phyloP scores from a whole-genome alignment of 2,888 invertebrate species.

The Andricus curvator region DNA sequence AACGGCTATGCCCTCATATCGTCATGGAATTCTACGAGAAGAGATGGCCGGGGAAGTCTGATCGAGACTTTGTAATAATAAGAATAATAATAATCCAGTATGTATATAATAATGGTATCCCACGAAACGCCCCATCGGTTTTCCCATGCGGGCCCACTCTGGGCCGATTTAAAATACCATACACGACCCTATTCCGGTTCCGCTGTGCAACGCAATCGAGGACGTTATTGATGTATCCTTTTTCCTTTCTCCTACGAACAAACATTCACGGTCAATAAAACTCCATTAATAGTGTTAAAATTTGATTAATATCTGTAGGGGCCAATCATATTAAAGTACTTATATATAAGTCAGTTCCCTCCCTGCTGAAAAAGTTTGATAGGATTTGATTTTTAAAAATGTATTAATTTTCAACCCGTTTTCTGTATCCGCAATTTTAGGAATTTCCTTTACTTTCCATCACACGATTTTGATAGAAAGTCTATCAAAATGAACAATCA shows the following conservation, averaged over 20 bases:
- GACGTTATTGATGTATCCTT: conserved; percentile 41
- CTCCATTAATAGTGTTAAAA: conserved; percentile 24
- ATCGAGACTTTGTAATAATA: conserved; percentile 32
- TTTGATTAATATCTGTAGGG: conserved; percentile 24
- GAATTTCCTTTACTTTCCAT: too few relatives aligned
- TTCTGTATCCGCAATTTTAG: too few relatives aligned
- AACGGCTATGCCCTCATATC: conserved; percentile 59
- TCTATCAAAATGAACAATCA: too few relatives aligned
- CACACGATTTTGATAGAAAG: too few relatives aligned
- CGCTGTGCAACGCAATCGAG: conserved; percentile 36
- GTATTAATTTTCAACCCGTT: too few relatives aligned
- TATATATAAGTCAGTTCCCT: background rate
- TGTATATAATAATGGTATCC: conserved; percentile 20
- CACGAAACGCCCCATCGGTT: conserved; percentile 49
- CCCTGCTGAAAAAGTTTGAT: too few relatives aligned
- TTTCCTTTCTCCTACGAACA: conserved; percentile 40
- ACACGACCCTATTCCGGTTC: conserved; percentile 36
- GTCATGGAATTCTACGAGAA: conserved; percentile 41
- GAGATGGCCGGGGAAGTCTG: background rate
- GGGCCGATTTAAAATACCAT: conserved; percentile 53
- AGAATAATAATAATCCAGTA: conserved; percentile 7
- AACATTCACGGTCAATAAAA: conserved; percentile 52
- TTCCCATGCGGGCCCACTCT: conserved; percentile 60
- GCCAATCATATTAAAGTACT: background rate
- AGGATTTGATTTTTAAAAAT: too few relatives aligned